Conservation (phyloP, 2,113 vertebrate species). For the Nothobranchius kuhntae region DNA sequence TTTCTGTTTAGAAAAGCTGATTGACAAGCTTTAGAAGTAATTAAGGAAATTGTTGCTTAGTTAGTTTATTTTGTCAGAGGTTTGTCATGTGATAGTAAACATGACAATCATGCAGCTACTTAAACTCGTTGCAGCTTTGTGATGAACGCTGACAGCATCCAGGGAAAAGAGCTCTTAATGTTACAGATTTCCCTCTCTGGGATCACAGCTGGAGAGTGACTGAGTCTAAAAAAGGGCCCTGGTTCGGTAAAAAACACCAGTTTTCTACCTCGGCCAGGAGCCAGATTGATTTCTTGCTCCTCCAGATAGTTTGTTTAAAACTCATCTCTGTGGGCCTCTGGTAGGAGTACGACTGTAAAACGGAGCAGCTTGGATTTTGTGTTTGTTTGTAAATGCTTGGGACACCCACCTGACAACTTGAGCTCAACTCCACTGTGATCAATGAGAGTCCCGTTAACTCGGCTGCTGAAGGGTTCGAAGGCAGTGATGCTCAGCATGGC, state of each 20-base stretch:
- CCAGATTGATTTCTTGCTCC: conserved; percentile 11
- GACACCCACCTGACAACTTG: conserved; percentile 85
- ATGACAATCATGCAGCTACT: background rate
- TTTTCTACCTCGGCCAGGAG: conserved; percentile 16
- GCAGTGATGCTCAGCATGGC: conserved; percentile 94
- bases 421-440: conserved; percentile 95
- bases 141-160: conserved; percentile 22
- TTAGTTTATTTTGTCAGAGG: too few relatives aligned
- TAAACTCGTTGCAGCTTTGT: background rate
- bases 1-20: too few relatives aligned
- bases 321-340: background rate
- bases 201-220: conserved; percentile 46
- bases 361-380: background rate
- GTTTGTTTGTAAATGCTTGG: background rate
- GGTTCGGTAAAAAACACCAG: conserved; percentile 22
- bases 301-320: background rate
- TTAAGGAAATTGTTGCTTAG: too few relatives aligned
- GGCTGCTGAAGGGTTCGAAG: conserved; percentile 86
- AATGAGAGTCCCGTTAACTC: conserved; percentile 92
- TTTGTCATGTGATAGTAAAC: too few relatives aligned
- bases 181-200: conserved; percentile 44
- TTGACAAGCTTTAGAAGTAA: too few relatives aligned
- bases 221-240: conserved; percentile 29
- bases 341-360: background rate
- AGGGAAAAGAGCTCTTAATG: conserved; percentile 21